phyloP scores from a whole-genome alignment of 2,797 vertebrate genomes.

The Microchirus variegatus region DNA sequence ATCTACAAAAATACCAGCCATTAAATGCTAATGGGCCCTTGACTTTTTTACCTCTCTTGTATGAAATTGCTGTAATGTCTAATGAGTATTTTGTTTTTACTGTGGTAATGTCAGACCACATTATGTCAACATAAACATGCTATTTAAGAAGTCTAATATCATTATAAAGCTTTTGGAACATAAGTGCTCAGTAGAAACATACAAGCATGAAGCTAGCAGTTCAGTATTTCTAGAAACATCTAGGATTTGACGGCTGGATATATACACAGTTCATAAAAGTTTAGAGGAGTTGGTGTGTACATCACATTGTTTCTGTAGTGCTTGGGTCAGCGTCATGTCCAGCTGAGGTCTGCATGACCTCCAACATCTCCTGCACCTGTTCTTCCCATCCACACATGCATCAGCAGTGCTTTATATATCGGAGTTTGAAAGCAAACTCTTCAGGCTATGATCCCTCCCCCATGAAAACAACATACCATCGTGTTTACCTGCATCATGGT shows the following conservation, averaged over 20 bases:
- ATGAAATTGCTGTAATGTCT: too few relatives aligned
- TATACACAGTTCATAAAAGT: too few relatives aligned
- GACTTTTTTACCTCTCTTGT: too few relatives aligned
- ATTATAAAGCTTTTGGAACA: not conserved
- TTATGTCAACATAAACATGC: too few relatives aligned
- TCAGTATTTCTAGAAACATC: not conserved
- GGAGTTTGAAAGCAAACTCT: slow-evolving; percentile 20
- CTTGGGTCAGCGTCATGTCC: slow-evolving; percentile 54
- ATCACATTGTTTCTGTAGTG: slow-evolving; percentile 55
- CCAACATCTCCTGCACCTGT: slow-evolving; percentile 44
- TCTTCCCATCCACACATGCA: slow-evolving; percentile 28
- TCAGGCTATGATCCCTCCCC: not conserved
- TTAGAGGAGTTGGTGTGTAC: slow-evolving; percentile 21
- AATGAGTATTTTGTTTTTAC: too few relatives aligned
- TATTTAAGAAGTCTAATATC: too few relatives aligned
- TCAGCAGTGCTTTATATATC: slow-evolving; percentile 18
- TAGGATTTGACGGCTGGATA: not conserved
- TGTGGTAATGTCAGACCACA: too few relatives aligned
- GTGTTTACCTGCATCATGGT: too few relatives aligned
- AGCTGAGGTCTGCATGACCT: slow-evolving; percentile 57
- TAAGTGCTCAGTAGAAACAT: not conserved
- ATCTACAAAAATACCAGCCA: too few relatives aligned
- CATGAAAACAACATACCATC: too few relatives aligned
- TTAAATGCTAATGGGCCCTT: too few relatives aligned
- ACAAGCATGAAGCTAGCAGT: not conserved